These are phyloP conservation scores for Eilema sororculum DNA, from an alignment of 2,888 invertebrate genomes.

Conservation along the genomic window DNA sequence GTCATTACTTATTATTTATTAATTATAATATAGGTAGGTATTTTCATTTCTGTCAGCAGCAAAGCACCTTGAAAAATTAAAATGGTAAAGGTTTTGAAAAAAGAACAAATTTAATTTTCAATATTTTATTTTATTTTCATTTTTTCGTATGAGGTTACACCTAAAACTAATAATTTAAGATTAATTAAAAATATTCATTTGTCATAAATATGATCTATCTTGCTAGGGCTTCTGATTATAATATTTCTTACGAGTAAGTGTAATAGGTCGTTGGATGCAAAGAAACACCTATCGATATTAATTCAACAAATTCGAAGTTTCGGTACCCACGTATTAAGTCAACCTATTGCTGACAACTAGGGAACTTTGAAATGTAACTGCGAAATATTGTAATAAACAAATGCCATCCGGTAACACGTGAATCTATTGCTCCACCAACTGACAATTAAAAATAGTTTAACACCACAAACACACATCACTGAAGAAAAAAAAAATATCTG, in stretches of 20 bases:
- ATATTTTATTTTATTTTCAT: slow-evolving; percentile 55
- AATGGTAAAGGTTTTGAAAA: slow-evolving; percentile 4
- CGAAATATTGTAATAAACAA: not conserved
- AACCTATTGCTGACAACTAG: not conserved
- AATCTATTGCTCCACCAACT: not conserved
- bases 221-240: slow-evolving; percentile 44
- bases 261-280: slow-evolving; percentile 5
- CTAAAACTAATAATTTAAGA: slow-evolving; percentile 56
- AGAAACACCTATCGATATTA: too few species aligned
- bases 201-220: slow-evolving; percentile 48
- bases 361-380: not conserved
- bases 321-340: not conserved
- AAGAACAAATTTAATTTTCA: slow-evolving; percentile 39
- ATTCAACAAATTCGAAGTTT: too few species aligned
- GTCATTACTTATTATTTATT: too few species aligned
- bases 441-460: not conserved
- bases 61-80: not conserved
- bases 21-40: too few species aligned
- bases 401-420: not conserved
- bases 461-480: not conserved
- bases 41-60: too few species aligned
- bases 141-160: slow-evolving; percentile 58
- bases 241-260: slow-evolving; percentile 28
- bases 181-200: slow-evolving; percentile 58
- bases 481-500: too few species aligned